phyloP scores from a whole-genome alignment of 1,140 invertebrate genomes.

The Papilio xuthus region DNA sequence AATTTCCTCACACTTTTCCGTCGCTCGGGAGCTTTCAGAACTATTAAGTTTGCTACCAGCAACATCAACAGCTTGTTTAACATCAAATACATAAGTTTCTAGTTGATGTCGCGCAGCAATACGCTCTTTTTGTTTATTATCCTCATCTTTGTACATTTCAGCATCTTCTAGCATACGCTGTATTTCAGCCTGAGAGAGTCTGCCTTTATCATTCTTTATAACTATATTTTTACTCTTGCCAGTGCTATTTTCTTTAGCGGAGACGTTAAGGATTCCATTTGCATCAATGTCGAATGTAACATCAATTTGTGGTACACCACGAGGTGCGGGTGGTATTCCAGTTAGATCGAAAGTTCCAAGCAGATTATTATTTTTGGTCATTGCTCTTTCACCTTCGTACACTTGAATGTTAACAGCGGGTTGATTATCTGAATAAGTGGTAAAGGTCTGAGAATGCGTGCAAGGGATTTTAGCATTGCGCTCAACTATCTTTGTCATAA shows the following conservation, averaged over 20 bases:
- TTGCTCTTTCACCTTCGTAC: slow-evolving; percentile 87
- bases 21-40: slow-evolving; percentile 83
- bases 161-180: slow-evolving; percentile 93
- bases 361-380: slow-evolving; percentile 90
- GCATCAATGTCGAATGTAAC: slow-evolving; percentile 87
- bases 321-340: slow-evolving; percentile 91
- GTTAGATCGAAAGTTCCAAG: slow-evolving; percentile 89
- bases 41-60: slow-evolving; percentile 79
- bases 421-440: slow-evolving; percentile 87
- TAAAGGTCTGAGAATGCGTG: slow-evolving; percentile 84
- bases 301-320: slow-evolving; percentile 89
- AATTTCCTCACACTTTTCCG: slow-evolving; percentile 80
- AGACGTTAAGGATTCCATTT: slow-evolving; percentile 88
- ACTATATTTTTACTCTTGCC: slow-evolving; percentile 90
- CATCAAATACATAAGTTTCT: slow-evolving; percentile 91
- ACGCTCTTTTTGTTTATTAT: slow-evolving; percentile 85
- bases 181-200: slow-evolving; percentile 94
- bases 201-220: slow-evolving; percentile 97
- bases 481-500: slow-evolving; percentile 85
- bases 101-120: slow-evolving; percentile 89
- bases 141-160: slow-evolving; percentile 86
- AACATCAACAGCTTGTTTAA: slow-evolving; percentile 84
- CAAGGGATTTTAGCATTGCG: slow-evolving; percentile 83
- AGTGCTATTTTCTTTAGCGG: slow-evolving; percentile 83
- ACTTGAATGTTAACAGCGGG: slow-evolving; percentile 85